Evolutionary conservation across 2,113 vertebrate genomes (phyloP), one percentile per base, ranked within the genome.

Genomic region (Fregata magnificens): DNA sequence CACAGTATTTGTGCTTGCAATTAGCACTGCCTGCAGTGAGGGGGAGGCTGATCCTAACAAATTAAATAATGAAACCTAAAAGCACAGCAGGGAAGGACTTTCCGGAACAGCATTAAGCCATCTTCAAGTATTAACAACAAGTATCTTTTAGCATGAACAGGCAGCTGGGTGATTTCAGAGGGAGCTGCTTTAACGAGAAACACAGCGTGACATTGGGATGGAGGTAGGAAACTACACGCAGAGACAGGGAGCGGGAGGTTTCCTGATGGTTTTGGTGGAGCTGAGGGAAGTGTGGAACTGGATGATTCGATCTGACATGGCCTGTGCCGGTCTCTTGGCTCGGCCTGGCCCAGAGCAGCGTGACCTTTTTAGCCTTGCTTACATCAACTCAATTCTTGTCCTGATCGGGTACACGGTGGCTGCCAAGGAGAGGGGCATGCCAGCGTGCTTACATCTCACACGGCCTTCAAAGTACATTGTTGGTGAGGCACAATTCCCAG

Each of bases 391-490:
- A 26, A 4, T 12, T 58, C n/a, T 28, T 31, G 45, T 40, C 47
- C 67, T 4, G 31, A 25, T 7, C 25, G 29, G 52, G 25, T 17
- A n/a, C 11, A 2, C 3, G 0, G 9, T 5, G 28, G 15, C 81
- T 86, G 92, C n/a, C 49, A 18, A 28, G 49, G 26, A 44, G 9
- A 52, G 82, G 59, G n/a, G 24, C 80, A 22, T 1, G 2, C 16
- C 61, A 28, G 20, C 2, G 0, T 3, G 36, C 63, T 49, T 7
- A 6, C 56, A 12, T 9, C 80, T 73, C 74, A 3, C 45, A 2
- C 5, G 1, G 25, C 55, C 70, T 52, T 10, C 73, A 1, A 0
- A 7, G 53, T 3, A 3, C 10, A 0, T 5, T 6, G 26, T 1
- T 5, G 34, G 42, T 4, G 20, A 59, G 42, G 26, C 16, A 26